Base-by-base conservation (phyloP, 2,113 vertebrate genomes). In the Heterotilapia buettikoferi region DNA sequence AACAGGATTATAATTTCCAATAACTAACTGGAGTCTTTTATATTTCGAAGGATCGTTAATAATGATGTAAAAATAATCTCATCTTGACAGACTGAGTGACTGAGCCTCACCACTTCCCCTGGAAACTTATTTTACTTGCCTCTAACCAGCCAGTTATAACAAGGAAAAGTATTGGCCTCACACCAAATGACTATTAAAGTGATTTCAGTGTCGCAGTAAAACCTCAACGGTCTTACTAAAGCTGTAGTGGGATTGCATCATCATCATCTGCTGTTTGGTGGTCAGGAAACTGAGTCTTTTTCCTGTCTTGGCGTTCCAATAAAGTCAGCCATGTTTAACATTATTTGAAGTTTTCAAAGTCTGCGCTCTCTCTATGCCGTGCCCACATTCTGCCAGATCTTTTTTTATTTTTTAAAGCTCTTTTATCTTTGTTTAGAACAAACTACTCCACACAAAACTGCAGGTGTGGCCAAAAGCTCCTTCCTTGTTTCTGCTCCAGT, bases 161-260 rank as follows among this genome's bases (percentile, higher is more conserved):
- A 36, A 36, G 9, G 61, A 12, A 36, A n/a, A 66, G 31, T n/a
- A 40, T 0, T 68, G 63, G 19, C 33, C 63, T 13, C 19, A 0
- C 33, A 1, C 6, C n/a, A 40, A 68, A 68, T 13, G 4, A 68
- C 19, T n/a, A 21, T 43, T 24, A 24, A 40, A 66, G 61, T 66
- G 61, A 38, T 66, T 21, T 13, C 61, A 66, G 61, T 4, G 61
- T 66, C 2, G 1, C 61, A 21, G 61, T 66, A 66, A 66, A 66
- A 66, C 19, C 0, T 13, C 61, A 66, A 0, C 18, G 0, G 0
- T 66, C 31, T 66, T 0, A 66, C 31, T 66, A 12, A n/a, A 71
- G n/a, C 36, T 43, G 12, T 24, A 43, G 66, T 24, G 36, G n/a
- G 66, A 40, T 71, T 71, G 36, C 36, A 71, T 43, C 66, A 71